These are phyloP conservation scores for Echeneis naucrates DNA, from an alignment of 2,797 vertebrate species.

Conservation along the genomic window DNA sequence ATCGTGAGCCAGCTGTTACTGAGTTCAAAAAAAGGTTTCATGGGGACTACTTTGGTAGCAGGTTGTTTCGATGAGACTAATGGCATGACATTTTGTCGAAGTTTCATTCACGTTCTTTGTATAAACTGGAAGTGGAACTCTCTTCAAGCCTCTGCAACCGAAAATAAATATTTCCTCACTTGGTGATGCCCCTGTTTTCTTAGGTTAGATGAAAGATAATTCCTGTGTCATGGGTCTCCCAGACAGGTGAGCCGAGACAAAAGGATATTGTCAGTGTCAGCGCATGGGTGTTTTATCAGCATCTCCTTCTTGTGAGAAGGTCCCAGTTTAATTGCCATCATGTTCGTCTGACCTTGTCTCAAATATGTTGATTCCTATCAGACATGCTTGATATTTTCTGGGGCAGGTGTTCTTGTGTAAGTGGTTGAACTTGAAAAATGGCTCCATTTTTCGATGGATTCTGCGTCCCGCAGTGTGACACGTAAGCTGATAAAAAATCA, in stretches of 20 bases:
- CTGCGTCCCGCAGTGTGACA: not conserved
- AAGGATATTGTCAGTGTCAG: constrained; percentile 30
- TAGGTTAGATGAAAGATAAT: not conserved
- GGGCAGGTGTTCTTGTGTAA: not conserved
- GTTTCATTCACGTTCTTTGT: not conserved
- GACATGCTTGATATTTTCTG: constrained; percentile 24
- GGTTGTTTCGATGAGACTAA: not conserved
- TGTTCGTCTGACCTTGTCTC: constrained; percentile 32
- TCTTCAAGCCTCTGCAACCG: not conserved
- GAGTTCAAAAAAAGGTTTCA: too few species aligned
- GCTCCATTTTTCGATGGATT: constrained; percentile 17
- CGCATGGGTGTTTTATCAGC: constrained; percentile 6
- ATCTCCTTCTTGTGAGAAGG: constrained; percentile 1
- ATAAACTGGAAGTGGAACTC: not conserved
- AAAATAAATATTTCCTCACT: not conserved
- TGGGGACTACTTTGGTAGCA: too few species aligned
- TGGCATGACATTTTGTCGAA: not conserved
- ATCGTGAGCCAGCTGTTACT: too few species aligned
- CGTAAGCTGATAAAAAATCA: constrained; percentile 19
- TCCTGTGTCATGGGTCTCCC: not conserved
- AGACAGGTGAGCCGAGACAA: not conserved
- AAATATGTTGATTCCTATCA: constrained; percentile 38
- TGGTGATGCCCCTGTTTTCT: not conserved
- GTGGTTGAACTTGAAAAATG: not conserved
- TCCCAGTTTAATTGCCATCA: constrained; percentile 19